Evolutionary conservation across 1,140 invertebrate genomes (phyloP), one percentile per base, ranked within the genome.

Genomic region (Eulimnadia texana): DNA sequence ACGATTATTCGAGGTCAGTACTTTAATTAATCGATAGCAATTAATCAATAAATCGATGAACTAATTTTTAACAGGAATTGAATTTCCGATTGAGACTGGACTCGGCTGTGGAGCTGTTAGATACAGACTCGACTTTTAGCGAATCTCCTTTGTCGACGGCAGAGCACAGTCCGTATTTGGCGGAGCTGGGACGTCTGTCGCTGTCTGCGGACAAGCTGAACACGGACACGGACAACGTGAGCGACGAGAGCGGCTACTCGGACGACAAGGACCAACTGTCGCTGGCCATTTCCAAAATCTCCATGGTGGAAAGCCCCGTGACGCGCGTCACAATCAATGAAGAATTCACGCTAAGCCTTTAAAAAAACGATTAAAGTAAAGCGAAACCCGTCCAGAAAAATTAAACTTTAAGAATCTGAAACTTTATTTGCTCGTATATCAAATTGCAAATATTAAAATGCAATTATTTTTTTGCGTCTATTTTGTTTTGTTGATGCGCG

Each of bases 211-310:
- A 72, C 57, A 72, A 69, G 62, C 63, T 72, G 11, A 72, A 70
- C 50, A 68, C 64, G 52, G 68, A 64, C 28, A 61, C 63, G 3
- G 71, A 72, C 57, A 72, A 69, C 63, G 64, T 72, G 11, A 72
- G 71, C 50, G 70, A 72, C 54, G 71, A 72, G 57, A 70, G 69
- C 50, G 71, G 71, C 3, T 72, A 72, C 53, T 70, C 70, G 3
- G 70, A 71, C 59, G 70, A 71, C 23, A 66, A 64, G 55, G 57
- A 63, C 20, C 25, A n/a, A n/a, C n/a, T 29, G 2, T 23, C 50
- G 28, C 53, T 51, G 6, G 33, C 51, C 19, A 42, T 29, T 19
- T 51, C 58, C 27, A 49, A 42, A 25, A 50, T 20, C 22, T 60
- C 58, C 13, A 51, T 53, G 16, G 20, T 42, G 3, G 28, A 27